phyloP scores from a whole-genome alignment of 2,888 invertebrate genomes.

The Hyposoter dolosus region DNA sequence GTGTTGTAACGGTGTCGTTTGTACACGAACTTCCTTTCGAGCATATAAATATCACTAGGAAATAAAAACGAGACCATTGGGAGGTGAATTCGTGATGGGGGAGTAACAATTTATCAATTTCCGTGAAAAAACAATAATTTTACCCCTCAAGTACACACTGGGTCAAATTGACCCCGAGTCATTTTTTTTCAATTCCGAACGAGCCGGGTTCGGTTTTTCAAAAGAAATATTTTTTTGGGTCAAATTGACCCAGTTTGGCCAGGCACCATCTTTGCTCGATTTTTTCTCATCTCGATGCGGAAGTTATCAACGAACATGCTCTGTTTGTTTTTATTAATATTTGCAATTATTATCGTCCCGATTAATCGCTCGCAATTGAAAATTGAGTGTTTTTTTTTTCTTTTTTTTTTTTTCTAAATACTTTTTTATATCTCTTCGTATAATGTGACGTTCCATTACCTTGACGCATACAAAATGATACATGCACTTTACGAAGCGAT shows the following conservation, averaged over 20 bases:
- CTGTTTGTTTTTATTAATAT: neutral
- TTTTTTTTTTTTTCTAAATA: neutral
- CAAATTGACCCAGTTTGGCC: too few relatives aligned
- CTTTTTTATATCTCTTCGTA: neutral
- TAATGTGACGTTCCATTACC: constrained; percentile 11
- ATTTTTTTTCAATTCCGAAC: too few relatives aligned
- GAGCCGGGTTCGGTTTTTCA: too few relatives aligned
- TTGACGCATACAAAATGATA: constrained; percentile 8
- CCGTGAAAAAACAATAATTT: neutral
- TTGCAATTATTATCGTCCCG: neutral
- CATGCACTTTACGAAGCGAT: neutral
- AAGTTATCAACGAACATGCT: neutral
- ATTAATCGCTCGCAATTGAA: neutral
- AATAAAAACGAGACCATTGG: neutral
- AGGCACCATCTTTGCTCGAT: too few relatives aligned
- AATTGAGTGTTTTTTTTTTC: neutral
- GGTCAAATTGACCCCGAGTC: too few relatives aligned
- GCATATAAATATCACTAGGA: constrained; percentile 27
- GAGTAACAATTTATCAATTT: neutral
- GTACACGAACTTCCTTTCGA: constrained; percentile 68
- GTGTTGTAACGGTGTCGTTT: constrained; percentile 79
- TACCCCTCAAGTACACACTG: too few relatives aligned
- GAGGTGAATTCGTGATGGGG: neutral
- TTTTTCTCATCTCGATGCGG: neutral
- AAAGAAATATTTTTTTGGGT: too few relatives aligned